Conservation (phyloP, 2,888 invertebrate species). For the Lasioglossum malachurum region DNA sequence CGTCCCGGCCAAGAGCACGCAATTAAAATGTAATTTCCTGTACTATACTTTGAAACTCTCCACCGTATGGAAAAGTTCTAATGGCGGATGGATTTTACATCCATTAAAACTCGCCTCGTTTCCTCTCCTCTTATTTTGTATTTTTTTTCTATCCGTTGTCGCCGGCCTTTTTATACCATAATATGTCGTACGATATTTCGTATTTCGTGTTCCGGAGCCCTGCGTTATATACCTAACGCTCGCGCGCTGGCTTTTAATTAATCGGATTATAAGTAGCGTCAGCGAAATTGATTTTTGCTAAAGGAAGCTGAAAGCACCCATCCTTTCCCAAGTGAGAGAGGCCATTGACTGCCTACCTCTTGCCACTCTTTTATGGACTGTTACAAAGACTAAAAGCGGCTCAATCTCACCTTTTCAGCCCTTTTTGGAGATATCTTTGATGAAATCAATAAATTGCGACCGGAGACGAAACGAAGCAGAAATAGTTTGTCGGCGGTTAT, state of each 20-base stretch:
- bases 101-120: constrained; percentile 37
- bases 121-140: background rate
- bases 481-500: background rate
- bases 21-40: constrained; percentile 41
- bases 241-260: constrained; percentile 58
- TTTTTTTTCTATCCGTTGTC: background rate
- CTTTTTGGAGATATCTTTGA: constrained; percentile 5
- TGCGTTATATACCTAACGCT: constrained; percentile 11
- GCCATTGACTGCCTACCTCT: constrained; percentile 53
- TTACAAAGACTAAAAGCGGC: constrained; percentile 54
- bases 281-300: constrained; percentile 69
- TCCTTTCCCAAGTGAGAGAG: constrained; percentile 31
- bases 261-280: constrained; percentile 67
- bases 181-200: constrained; percentile 37
- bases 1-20: constrained; percentile 10
- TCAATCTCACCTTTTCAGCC: constrained; percentile 31
- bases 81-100: constrained; percentile 40
- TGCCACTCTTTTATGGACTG: constrained; percentile 32
- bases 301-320: constrained; percentile 61
- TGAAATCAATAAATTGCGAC: background rate
- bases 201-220: constrained; percentile 15
- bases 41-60: constrained; percentile 31
- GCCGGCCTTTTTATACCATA: constrained; percentile 33
- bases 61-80: constrained; percentile 24
- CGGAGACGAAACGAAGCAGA: background rate